These are phyloP conservation scores for Struthio camelus DNA, from an alignment of 2,113 vertebrate genomes.

Conservation along the genomic window DNA sequence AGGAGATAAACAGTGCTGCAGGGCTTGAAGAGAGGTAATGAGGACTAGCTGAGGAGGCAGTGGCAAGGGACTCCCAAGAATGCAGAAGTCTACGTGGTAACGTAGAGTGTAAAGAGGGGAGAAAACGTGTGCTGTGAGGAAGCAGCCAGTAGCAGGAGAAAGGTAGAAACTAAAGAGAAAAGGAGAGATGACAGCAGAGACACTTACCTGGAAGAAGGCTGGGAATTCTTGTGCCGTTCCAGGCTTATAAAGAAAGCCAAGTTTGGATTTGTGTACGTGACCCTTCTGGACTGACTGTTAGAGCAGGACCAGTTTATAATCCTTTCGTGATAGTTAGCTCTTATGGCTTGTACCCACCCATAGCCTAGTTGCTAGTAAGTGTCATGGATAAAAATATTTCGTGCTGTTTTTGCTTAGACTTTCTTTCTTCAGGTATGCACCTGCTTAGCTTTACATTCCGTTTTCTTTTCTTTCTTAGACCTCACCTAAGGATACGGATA, in stretches of 20 bases:
- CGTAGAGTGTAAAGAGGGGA: background rate
- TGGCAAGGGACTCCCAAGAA: background rate
- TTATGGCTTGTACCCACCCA: rapidly evolving
- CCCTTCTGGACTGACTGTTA: background rate
- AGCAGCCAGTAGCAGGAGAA: background rate
- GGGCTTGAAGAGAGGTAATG: background rate
- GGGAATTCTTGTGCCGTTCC: background rate
- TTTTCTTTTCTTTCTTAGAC: background rate
- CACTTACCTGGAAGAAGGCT: background rate
- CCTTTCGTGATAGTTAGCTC: background rate
- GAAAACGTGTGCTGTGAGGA: background rate
- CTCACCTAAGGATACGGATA: background rate
- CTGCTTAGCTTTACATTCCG: background rate
- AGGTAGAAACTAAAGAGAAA: background rate
- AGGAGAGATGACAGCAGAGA: background rate
- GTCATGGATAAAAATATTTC: background rate
- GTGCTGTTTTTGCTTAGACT: background rate
- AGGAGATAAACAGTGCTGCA: background rate
- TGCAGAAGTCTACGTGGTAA: background rate
- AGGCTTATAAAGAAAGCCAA: background rate
- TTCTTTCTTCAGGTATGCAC: background rate
- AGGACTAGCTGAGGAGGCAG: background rate
- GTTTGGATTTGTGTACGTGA: background rate
- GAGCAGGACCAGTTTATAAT: background rate
- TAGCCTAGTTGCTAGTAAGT: background rate